A percentile compares a stretch with the other conserved stretches of the same genome.
Conservation (phyloP, 2,888 invertebrate genomes). For the Drosophila mimica region DNA sequence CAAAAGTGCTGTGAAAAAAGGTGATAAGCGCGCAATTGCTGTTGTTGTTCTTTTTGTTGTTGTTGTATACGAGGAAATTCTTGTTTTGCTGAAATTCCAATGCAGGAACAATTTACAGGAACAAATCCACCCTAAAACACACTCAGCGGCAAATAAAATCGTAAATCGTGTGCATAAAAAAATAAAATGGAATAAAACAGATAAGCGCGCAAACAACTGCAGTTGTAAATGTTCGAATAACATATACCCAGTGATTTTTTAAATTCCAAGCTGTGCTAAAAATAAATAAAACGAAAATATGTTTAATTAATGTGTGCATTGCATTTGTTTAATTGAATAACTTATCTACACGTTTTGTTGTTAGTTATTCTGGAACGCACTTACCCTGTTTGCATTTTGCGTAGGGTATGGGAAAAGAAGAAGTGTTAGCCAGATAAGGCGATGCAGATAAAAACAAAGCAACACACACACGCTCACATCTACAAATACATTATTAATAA, state of each 20-base stretch:
- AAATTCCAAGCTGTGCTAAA: background rate
- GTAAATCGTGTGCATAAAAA: slow-evolving; percentile 50
- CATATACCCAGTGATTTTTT: slow-evolving; percentile 22
- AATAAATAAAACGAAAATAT: background rate
- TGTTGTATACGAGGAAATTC: slow-evolving; percentile 34
- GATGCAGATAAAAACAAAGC: slow-evolving; percentile 75
- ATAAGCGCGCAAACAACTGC: slow-evolving; percentile 70
- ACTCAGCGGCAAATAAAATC: slow-evolving; percentile 45
- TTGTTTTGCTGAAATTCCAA: slow-evolving; percentile 62
- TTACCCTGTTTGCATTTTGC: slow-evolving; percentile 20
- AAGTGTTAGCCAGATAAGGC: slow-evolving; percentile 69
- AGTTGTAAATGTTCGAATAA: slow-evolving; percentile 12
- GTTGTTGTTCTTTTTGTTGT: slow-evolving; percentile 12
- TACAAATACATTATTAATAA: slow-evolving; percentile 56
- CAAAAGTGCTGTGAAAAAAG: slow-evolving; percentile 59
- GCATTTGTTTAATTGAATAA: background rate
- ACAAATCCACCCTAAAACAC: slow-evolving; percentile 57
- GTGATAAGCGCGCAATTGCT: slow-evolving; percentile 70
- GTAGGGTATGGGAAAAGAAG: slow-evolving; percentile 44
- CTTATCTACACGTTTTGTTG: background rate
- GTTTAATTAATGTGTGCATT: background rate
- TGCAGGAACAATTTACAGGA: slow-evolving; percentile 42
- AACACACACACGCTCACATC: slow-evolving; percentile 21
- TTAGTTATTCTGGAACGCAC: background rate
- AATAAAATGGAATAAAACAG: slow-evolving; percentile 33